Percentiles rank a stretch among this genome's conserved stretches.
These are phyloP conservation scores for Gorilla gorilla DNA, from an alignment of 2,113 vertebrate genomes.

Conservation along the genomic window DNA sequence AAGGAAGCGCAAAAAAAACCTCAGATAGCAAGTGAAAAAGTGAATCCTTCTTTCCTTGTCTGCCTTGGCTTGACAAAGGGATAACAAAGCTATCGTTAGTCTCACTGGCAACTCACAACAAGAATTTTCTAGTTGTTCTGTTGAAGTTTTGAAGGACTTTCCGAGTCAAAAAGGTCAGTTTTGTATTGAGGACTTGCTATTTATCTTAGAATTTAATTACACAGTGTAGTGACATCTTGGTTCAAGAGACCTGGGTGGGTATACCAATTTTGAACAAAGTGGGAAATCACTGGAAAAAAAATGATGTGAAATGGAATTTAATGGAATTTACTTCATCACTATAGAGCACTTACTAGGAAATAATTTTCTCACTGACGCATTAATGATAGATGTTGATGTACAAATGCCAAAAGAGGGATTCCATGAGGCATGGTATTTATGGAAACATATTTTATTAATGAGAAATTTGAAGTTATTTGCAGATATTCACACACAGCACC, in stretches of 20 bases:
- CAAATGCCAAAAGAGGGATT: neutral
- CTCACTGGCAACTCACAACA: constrained; percentile 72
- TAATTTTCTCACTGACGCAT: constrained; percentile 54
- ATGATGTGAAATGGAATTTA: constrained; percentile 66
- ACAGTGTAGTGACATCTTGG: constrained; percentile 61
- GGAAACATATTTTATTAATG: neutral
- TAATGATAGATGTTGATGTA: constrained; percentile 38
- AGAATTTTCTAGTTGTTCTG: constrained; percentile 81
- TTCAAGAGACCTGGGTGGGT: constrained; percentile 37
- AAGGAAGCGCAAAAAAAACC: constrained; percentile 80
- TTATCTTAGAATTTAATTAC: constrained; percentile 79
- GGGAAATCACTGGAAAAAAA: neutral
- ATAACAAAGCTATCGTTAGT: constrained; percentile 75
- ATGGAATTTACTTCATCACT: constrained; percentile 66
- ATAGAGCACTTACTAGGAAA: constrained; percentile 47
- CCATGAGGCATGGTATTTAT: constrained; percentile 1
- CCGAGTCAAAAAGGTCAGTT: constrained; percentile 75
- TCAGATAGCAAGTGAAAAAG: constrained; percentile 81
- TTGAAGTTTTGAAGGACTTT: constrained; percentile 78
- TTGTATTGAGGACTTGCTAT: constrained; percentile 62
- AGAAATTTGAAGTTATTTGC: constrained; percentile 10
- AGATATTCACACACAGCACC: neutral
- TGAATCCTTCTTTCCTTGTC: constrained; percentile 77
- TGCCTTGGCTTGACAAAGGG: constrained; percentile 72
- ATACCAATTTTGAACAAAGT: constrained; percentile 63